These are phyloP conservation scores for Lasioglossum leucozonium DNA, from an alignment of 2,888 invertebrate genomes.

Conservation along the genomic window DNA sequence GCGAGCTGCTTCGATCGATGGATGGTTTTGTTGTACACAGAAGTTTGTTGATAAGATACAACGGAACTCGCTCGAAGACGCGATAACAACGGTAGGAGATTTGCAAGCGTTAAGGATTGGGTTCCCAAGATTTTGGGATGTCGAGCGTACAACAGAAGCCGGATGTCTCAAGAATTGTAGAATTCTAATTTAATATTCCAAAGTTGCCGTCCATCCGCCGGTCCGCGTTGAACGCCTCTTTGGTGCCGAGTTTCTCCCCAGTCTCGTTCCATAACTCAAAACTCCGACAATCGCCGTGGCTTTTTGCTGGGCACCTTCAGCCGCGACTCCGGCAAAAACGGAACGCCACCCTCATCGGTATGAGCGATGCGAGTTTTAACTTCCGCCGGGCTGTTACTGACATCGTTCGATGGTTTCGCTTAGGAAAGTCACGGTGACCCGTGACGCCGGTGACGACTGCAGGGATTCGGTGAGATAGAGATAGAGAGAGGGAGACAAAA, in stretches of 20 bases:
- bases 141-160: background rate
- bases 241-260: background rate
- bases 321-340: background rate
- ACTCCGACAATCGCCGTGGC: background rate
- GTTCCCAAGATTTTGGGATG: too few species aligned
- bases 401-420: slow-evolving; percentile 33
- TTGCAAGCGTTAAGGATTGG: too few species aligned
- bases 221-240: background rate
- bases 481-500: background rate
- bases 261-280: background rate
- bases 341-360: background rate
- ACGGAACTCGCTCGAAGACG: background rate
- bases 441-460: background rate
- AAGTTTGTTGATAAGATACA: background rate
- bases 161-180: background rate
- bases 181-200: background rate
- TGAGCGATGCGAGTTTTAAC: slow-evolving; percentile 24
- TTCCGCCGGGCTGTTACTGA: slow-evolving; percentile 1
- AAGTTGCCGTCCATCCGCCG: background rate
- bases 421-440: slow-evolving; percentile 8
- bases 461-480: background rate
- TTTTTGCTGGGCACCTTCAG: background rate
- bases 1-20: background rate
- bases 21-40: background rate
- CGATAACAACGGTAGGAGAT: background rate